Conservation (phyloP, 2,888 invertebrate species). For the Agrochola macilenta region DNA sequence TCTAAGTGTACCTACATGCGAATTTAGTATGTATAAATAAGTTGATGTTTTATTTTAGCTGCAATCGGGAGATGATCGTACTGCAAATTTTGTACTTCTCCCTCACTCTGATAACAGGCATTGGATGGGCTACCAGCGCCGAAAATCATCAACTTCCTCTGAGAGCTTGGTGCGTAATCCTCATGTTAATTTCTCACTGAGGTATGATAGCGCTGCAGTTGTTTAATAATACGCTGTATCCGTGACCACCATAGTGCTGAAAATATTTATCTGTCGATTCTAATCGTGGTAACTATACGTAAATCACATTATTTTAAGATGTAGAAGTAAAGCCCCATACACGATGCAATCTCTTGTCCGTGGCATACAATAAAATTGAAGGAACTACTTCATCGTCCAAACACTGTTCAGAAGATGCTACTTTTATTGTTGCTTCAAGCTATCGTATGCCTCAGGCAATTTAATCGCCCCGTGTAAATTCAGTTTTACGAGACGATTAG, state of each 20-base stretch:
- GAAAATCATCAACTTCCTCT: constrained; percentile 81
- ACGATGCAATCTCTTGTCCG: neutral
- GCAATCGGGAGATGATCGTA: constrained; percentile 76
- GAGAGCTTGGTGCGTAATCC: constrained; percentile 79
- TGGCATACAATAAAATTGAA: neutral
- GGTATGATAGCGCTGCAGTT: neutral
- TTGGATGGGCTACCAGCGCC: constrained; percentile 84
- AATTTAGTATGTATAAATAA: neutral
- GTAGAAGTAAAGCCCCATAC: neutral
- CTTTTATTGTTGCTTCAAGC: neutral
- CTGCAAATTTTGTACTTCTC: constrained; percentile 75
- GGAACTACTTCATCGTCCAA: no score
- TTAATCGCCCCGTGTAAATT: neutral
- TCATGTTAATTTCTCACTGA: neutral
- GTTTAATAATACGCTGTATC: neutral
- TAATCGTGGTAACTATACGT: neutral
- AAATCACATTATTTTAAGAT: neutral
- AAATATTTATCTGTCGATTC: neutral
- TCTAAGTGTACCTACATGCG: no score
- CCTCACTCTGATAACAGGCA: constrained; percentile 77
- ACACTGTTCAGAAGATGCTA: neutral
- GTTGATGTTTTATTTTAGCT: constrained; percentile 68
- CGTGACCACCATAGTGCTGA: neutral
- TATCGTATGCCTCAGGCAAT: neutral
- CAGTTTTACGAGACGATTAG: neutral